Evolutionary conservation across 2,113 vertebrate genomes (phyloP).

Genomic region (Corapipo altera): DNA sequence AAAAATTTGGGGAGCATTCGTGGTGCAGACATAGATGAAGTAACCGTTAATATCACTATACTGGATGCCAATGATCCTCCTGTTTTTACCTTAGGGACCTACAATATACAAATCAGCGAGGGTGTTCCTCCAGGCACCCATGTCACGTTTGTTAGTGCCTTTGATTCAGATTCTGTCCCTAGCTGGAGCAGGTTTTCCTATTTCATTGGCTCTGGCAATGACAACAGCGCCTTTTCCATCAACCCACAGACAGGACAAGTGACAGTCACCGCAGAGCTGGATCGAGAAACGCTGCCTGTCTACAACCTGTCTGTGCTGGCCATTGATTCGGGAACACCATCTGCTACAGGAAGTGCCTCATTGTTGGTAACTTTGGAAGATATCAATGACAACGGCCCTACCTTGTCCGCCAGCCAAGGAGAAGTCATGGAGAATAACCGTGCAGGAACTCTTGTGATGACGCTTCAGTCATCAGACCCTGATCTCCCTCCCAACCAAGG

Average conservation of each 20-base stretch:
- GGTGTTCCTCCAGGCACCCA: constrained; percentile 88
- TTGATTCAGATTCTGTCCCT: constrained; percentile 94
- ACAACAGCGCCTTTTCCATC: constrained; percentile 88
- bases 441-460: constrained; percentile 85
- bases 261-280: constrained; percentile 88
- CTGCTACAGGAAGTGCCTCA: constrained; percentile 88
- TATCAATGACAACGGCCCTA: constrained; percentile 94
- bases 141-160: constrained; percentile 92
- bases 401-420: constrained; percentile 79
- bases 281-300: constrained; percentile 86
- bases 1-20: constrained; percentile 93
- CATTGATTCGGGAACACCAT: constrained; percentile 86
- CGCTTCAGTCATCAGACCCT: constrained; percentile 82
- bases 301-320: constrained; percentile 92
- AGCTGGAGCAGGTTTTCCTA: constrained; percentile 98
- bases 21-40: constrained; percentile 94
- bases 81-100: constrained; percentile 84
- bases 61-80: constrained; percentile 97
- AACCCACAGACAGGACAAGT: constrained; percentile 94
- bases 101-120: constrained; percentile 89
- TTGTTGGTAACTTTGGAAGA: constrained; percentile 92
- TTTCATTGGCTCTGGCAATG: constrained; percentile 83
- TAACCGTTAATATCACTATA: constrained; percentile 91
- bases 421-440: constrained; percentile 93
- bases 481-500: constrained; percentile 96